A percentile compares a stretch with the other conserved stretches of the same genome.
phyloP scores from a whole-genome alignment of 2,888 invertebrate species.

The Andrena marginata region DNA sequence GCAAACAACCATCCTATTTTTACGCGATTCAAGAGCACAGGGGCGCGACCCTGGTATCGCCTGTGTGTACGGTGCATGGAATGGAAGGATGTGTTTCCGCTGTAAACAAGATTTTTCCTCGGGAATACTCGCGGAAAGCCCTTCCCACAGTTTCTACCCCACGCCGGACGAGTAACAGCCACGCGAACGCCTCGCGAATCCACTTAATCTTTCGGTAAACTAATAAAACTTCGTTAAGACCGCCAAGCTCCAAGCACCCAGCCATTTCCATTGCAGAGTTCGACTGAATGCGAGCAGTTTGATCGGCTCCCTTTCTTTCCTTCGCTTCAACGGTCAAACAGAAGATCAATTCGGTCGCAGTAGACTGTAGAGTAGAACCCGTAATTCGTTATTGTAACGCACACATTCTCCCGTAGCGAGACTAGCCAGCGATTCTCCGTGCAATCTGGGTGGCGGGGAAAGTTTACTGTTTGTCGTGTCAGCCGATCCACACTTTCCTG shows the following conservation, averaged over 20 bases:
- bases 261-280: constrained; percentile 45
- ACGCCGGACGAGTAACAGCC: constrained; percentile 54
- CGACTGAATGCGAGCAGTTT: constrained; percentile 12
- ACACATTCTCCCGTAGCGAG: no score
- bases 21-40: not conserved
- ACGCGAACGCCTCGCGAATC: constrained; percentile 57
- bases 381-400: no score
- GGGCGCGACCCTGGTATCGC: no score
- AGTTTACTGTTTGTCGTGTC: constrained; percentile 15
- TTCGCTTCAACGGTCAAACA: not conserved
- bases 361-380: not conserved
- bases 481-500: constrained; percentile 14
- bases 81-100: constrained; percentile 30
- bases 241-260: constrained; percentile 51
- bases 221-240: constrained; percentile 80
- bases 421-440: no score
- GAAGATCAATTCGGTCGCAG: constrained; percentile 16
- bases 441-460: not conserved
- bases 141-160: not conserved
- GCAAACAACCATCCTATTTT: constrained; percentile 51
- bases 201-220: constrained; percentile 77
- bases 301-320: constrained; percentile 16
- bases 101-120: constrained; percentile 65
- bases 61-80: no score
- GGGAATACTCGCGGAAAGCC: constrained; percentile 41